A percentile compares a stretch with the other conserved stretches of the same genome.
Conservation (phyloP, 1,140 invertebrate species). For the Penaeus indicus region DNA sequence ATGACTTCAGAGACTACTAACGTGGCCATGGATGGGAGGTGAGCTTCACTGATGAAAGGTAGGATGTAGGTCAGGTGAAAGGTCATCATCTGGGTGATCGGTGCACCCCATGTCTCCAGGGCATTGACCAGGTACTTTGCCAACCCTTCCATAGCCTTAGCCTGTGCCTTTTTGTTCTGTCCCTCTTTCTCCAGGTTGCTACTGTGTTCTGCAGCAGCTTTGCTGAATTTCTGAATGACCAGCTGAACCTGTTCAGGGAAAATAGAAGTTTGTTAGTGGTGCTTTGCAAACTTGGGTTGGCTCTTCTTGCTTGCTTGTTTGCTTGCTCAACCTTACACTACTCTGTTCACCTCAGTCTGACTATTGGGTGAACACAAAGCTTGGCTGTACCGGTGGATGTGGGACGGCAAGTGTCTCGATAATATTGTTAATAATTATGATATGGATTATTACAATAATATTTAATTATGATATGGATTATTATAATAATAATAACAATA, state of each 20-base stretch:
- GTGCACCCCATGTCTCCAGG: constrained; percentile 36
- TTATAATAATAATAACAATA: no score
- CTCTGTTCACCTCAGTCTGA: no score
- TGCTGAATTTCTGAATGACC: constrained; percentile 48
- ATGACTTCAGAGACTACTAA: background rate
- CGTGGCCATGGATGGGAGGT: constrained; percentile 39
- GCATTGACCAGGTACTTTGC: constrained; percentile 36
- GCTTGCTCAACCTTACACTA: no score
- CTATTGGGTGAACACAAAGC: no score
- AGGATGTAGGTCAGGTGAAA: constrained; percentile 41
- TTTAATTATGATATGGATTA: no score
- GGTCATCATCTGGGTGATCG: constrained; percentile 25
- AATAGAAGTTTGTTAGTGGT: no score
- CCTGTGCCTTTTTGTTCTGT: background rate
- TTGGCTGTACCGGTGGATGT: no score
- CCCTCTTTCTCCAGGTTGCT: background rate
- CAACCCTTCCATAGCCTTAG: background rate
- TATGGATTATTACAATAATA: no score
- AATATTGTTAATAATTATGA: no score
- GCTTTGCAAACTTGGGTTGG: no score
- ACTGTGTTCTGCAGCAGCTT: constrained; percentile 16
- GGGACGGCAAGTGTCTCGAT: no score
- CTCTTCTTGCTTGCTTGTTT: no score
- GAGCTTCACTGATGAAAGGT: constrained; percentile 22
- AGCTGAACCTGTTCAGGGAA: constrained; percentile 35